A percentile compares a stretch with the other conserved stretches of the same genome.
Conservation (phyloP, 2,113 vertebrate genomes). For the Anguilla rostrata region DNA sequence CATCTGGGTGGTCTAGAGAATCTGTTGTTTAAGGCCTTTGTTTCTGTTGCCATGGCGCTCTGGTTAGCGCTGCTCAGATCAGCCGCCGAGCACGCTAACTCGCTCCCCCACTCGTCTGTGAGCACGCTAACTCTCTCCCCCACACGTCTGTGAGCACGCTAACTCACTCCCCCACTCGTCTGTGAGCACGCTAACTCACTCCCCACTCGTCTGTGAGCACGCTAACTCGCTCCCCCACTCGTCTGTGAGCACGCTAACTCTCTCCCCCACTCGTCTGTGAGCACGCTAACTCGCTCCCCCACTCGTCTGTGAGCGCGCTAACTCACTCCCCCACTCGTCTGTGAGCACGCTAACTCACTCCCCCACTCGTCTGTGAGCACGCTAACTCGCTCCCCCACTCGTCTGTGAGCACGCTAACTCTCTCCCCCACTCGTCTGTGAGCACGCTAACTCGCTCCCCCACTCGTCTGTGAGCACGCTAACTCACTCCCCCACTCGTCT, state of each 20-base stretch:
- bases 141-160: too few relatives aligned
- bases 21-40: not conserved
- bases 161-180: too few relatives aligned
- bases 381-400: too few relatives aligned
- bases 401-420: too few relatives aligned
- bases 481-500: not conserved
- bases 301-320: not conserved
- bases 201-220: too few relatives aligned
- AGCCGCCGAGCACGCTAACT: not conserved
- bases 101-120: not conserved
- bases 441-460: too few relatives aligned
- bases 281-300: too few relatives aligned
- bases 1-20: not conserved
- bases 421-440: not conserved
- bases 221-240: too few relatives aligned
- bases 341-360: too few relatives aligned
- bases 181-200: not conserved
- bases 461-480: too few relatives aligned
- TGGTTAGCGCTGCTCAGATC: not conserved
- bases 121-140: not conserved
- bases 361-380: not conserved
- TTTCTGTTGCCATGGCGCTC: not conserved
- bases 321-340: too few relatives aligned
- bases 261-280: too few relatives aligned
- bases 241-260: not conserved